phyloP scores from a whole-genome alignment of 2,113 vertebrate species.

The Bos indicus region DNA sequence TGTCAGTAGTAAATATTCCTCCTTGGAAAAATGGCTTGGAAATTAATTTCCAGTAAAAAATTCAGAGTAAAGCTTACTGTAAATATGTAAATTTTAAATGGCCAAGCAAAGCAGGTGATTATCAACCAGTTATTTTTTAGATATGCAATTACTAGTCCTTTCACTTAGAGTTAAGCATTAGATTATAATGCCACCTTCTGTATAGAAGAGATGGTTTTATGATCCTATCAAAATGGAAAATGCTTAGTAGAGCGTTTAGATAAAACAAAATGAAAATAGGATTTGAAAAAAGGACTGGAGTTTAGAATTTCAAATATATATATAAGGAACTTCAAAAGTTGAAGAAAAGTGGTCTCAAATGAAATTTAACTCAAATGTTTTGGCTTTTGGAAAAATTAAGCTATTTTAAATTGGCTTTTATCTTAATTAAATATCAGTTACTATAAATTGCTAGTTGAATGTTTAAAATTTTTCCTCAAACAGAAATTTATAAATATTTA shows the following conservation, averaged over 20 bases:
- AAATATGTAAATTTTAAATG: background rate
- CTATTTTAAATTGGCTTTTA: background rate
- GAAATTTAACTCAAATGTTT: background rate
- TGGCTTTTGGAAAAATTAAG: background rate
- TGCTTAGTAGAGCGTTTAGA: background rate
- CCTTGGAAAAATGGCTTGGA: background rate
- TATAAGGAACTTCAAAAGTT: background rate
- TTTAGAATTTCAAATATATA: background rate
- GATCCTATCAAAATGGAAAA: background rate
- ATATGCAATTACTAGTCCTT: background rate
- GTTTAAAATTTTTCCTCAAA: background rate
- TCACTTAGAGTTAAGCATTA: background rate
- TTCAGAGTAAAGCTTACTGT: background rate
- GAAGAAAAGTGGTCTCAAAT: background rate
- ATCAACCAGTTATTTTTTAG: background rate
- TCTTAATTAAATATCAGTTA: background rate
- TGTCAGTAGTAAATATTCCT: background rate
- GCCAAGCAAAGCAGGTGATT: background rate
- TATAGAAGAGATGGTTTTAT: background rate
- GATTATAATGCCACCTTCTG: background rate
- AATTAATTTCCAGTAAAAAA: constrained; percentile 30
- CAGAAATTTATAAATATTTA: background rate
- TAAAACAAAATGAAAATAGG: background rate
- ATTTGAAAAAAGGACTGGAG: background rate
- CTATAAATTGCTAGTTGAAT: background rate